Evolutionary conservation across 2,113 vertebrate genomes (phyloP).

Genomic region (Sebastes schlegelii): DNA sequence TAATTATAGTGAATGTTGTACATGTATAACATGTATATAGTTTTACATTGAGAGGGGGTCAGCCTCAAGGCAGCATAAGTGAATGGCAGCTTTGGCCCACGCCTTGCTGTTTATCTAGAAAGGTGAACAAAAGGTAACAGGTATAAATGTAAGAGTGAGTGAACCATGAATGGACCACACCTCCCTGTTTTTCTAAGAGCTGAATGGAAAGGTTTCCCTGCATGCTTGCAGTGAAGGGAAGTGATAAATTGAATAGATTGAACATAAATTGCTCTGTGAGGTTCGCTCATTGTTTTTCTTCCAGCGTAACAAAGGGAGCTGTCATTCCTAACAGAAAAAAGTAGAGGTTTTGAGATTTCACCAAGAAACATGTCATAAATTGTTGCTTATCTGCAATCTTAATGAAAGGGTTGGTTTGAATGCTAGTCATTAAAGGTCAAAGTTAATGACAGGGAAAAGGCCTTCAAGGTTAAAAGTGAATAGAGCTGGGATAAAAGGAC

Average conservation of each 20-base stretch:
- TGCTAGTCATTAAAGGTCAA: constrained; percentile 27
- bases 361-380: not conserved
- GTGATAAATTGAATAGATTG: constrained; percentile 28
- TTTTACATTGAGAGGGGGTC: not conserved
- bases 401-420: constrained; percentile 19
- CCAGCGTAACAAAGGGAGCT: constrained; percentile 28
- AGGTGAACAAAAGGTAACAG: constrained; percentile 52
- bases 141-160: constrained; percentile 56
- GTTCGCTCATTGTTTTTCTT: not conserved
- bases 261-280: constrained; percentile 23
- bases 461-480: constrained; percentile 28
- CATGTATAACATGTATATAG: not conserved
- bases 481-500: constrained; percentile 8
- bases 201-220: constrained; percentile 36
- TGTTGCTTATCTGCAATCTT: constrained; percentile 16
- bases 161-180: constrained; percentile 62
- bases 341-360: not conserved
- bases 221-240: constrained; percentile 19
- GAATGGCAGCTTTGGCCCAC: constrained; percentile 40
- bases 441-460: constrained; percentile 23
- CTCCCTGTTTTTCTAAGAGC: constrained; percentile 39
- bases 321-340: constrained; percentile 22
- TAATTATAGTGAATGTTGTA: not conserved
- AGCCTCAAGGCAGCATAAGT: constrained; percentile 16
- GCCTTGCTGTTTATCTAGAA: constrained; percentile 53